A percentile compares a stretch with the other conserved stretches of the same genome.
Conservation (phyloP, 2,113 vertebrate genomes). For the Carassius auratus region DNA sequence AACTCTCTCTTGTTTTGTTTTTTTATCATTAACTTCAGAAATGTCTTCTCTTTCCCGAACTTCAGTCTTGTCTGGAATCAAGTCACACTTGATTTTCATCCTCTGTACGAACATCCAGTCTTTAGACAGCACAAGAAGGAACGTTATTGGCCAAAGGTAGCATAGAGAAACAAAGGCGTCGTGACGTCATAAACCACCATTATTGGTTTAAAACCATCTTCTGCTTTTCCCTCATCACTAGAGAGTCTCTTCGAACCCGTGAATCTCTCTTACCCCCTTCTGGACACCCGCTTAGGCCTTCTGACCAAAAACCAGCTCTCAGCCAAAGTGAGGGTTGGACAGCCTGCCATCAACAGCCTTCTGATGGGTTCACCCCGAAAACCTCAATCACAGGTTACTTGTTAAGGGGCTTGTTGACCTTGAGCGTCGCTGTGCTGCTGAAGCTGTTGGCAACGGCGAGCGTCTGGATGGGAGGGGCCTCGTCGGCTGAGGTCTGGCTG, state of each 20-base stretch:
- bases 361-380: slow-evolving; percentile 59
- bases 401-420: slow-evolving; percentile 64
- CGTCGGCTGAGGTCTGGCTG: slow-evolving; percentile 51
- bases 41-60: not conserved
- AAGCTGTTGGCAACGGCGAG: too few relatives aligned
- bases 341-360: slow-evolving; percentile 66
- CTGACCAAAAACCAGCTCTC: slow-evolving; percentile 67
- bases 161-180: slow-evolving; percentile 58
- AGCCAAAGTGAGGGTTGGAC: slow-evolving; percentile 65
- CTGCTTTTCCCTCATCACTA: not conserved
- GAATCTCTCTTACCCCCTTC: slow-evolving; percentile 64
- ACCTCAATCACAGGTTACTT: slow-evolving; percentile 67
- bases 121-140: slow-evolving; percentile 50
- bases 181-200: slow-evolving; percentile 39
- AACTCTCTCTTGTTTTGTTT: not conserved
- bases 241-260: slow-evolving; percentile 30
- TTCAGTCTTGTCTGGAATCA: not conserved
- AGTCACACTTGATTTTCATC: not conserved
- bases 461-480: slow-evolving; percentile 43
- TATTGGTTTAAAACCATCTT: slow-evolving; percentile 39
- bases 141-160: slow-evolving; percentile 55
- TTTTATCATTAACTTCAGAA: not conserved
- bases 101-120: not conserved
- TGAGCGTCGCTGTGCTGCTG: slow-evolving; percentile 41
- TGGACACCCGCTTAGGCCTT: slow-evolving; percentile 54